Base-by-base conservation (phyloP, 2,797 vertebrate species). In the Sparus aurata region DNA sequence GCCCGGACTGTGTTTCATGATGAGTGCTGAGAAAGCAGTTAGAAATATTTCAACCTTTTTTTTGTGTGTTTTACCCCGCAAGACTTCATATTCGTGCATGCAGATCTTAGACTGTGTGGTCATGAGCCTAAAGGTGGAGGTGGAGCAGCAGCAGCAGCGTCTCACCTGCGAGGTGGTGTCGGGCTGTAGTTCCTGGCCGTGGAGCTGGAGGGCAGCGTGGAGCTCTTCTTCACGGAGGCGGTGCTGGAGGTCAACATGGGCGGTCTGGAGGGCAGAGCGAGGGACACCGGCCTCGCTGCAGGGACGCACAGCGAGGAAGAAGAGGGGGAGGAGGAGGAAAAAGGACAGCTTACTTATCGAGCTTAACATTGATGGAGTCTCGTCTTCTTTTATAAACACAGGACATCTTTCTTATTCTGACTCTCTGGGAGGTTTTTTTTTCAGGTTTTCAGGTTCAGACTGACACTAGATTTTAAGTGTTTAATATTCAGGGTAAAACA, bases 211-310 rank as follows among this genome's bases (percentile, higher is more conserved):
- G 97, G 96, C 85, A 97, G 94, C 71, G 97, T 93, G 65, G 93
- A 93, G 91, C 96, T 95, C 95, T 98, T 99, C 96, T 97, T 98
- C 95, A 96, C 93, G 89, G 96, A 84, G 79, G 96, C 93, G 9
- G 94, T 84, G 82, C 95, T 94, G 38, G 95, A 94, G 89, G 93
- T 92, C 89, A 95, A 54, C 78, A 84, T 89, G 70, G 96, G 91
- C 18, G 94, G 92, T 91, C 96, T 96, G 85, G 96, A 86, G 78
- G 97, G 95, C 93, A 98, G 89, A 62, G 96, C 94, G 91, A 97
- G 96, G 77, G 97, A 96, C 87, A 96, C 92, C 0, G 97, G 97
- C 88, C 97, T 95, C 77, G 94, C 96, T 97, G 93, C 46, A 87
- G 89, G 70, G 87, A 65, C 90, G 93, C 11, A 54, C 18, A 45